A percentile compares a stretch with the other conserved stretches of the same genome.
phyloP scores from a whole-genome alignment of 2,888 invertebrate genomes.

The Coelogynopora nodosa region DNA sequence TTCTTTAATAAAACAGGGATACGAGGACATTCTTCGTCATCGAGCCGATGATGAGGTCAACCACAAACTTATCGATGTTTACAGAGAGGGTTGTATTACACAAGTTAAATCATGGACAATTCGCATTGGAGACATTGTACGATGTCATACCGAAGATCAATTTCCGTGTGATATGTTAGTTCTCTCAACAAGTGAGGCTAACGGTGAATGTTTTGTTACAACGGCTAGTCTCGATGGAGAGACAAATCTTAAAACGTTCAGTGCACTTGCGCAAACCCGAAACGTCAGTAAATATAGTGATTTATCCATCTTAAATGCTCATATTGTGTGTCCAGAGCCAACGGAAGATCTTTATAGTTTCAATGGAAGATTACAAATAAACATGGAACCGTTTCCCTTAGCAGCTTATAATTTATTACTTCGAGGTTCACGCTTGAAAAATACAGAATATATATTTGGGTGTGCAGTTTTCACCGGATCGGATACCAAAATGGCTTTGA shows the following conservation, averaged over 20 bases:
- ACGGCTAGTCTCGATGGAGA: slow-evolving; percentile 82
- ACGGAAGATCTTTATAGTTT: slow-evolving; percentile 75
- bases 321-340: slow-evolving; percentile 73
- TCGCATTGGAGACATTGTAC: slow-evolving; percentile 73
- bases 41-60: slow-evolving; percentile 68
- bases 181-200: slow-evolving; percentile 69
- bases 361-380: slow-evolving; percentile 38
- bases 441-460: slow-evolving; percentile 72
- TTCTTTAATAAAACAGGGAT: slow-evolving; percentile 73
- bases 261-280: slow-evolving; percentile 55
- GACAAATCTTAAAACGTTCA: slow-evolving; percentile 68
- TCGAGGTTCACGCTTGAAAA: slow-evolving; percentile 74
- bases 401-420: slow-evolving; percentile 73
- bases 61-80: slow-evolving; percentile 39
- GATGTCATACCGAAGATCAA: slow-evolving; percentile 70
- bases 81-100: not conserved
- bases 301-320: slow-evolving; percentile 62
- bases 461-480: slow-evolving; percentile 78
- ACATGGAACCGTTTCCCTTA: slow-evolving; percentile 57
- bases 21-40: slow-evolving; percentile 77
- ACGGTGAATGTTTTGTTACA: slow-evolving; percentile 73
- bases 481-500: slow-evolving; percentile 76
- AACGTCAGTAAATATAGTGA: slow-evolving; percentile 54
- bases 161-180: slow-evolving; percentile 78
- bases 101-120: slow-evolving; percentile 38